Evolutionary conservation across 2,113 vertebrate species (phyloP).

Genomic region (Hassar affinis): DNA sequence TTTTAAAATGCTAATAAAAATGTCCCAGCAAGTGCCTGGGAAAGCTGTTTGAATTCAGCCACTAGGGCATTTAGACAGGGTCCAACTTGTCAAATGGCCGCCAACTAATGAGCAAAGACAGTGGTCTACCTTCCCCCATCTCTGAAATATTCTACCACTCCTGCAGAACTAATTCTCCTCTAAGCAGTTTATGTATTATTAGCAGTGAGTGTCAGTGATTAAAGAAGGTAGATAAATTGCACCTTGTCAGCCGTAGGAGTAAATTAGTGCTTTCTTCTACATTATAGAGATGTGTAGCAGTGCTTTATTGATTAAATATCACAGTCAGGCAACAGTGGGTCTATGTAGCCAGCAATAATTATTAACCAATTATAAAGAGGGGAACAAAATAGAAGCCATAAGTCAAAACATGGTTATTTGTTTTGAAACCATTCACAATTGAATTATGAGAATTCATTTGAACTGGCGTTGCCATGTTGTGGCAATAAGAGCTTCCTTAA

Average conservation of each 20-base stretch:
- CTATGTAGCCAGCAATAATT: conserved; percentile 9
- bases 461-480: conserved; percentile 62
- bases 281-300: conserved; percentile 24
- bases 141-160: conserved; percentile 56
- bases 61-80: conserved; percentile 59
- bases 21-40: conserved; percentile 64
- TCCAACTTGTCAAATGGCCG: conserved; percentile 62
- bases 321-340: conserved; percentile 50
- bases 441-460: conserved; percentile 66
- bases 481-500: conserved; percentile 64
- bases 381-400: conserved; percentile 50
- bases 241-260: conserved; percentile 60
- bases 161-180: conserved; percentile 64
- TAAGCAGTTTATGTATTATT: conserved; percentile 74
- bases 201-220: conserved; percentile 63
- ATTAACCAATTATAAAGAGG: conserved; percentile 56
- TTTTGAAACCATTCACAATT: conserved; percentile 49
- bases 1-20: conserved; percentile 65
- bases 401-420: conserved; percentile 8
- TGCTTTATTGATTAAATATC: conserved; percentile 55
- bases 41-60: conserved; percentile 62
- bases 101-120: conserved; percentile 69
- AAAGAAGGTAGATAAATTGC: conserved; percentile 64
- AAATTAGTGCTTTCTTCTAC: conserved; percentile 52
- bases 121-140: conserved; percentile 53